These are phyloP conservation scores for Pitta sordida DNA, from an alignment of 2,113 vertebrate genomes.

Conservation along the genomic window DNA sequence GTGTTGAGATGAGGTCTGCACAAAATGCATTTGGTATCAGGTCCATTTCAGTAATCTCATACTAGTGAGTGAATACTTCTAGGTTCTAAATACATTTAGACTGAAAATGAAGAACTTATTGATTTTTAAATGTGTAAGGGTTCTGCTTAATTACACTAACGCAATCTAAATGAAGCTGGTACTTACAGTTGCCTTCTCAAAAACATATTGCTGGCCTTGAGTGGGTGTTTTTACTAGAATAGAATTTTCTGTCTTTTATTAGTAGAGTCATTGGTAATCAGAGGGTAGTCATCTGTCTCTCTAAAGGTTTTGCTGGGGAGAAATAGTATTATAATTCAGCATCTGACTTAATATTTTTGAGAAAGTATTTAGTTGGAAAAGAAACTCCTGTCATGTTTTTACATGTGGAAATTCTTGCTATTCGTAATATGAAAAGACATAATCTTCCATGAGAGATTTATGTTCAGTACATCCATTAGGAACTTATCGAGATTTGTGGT, in stretches of 20 bases:
- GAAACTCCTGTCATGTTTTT: neutral
- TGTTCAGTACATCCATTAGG: neutral
- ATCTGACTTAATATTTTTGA: neutral
- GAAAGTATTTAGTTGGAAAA: neutral
- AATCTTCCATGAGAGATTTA: neutral
- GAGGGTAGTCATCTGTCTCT: conserved; percentile 4
- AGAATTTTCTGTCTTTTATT: conserved; percentile 3
- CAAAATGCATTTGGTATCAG: neutral
- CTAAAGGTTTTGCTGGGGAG: neutral
- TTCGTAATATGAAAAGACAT: neutral
- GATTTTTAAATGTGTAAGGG: conserved; percentile 6
- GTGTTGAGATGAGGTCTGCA: neutral
- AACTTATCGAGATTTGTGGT: neutral
- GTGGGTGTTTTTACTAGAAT: conserved; percentile 38
- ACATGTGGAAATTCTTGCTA: neutral
- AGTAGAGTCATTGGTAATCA: conserved; percentile 19
- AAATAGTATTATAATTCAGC: neutral
- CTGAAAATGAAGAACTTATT: neutral
- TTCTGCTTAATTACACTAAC: neutral
- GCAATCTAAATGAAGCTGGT: neutral
- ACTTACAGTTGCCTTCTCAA: neutral
- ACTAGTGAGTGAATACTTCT: neutral
- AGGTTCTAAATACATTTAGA: neutral
- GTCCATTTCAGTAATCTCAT: neutral
- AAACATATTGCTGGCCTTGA: neutral